Evolutionary conservation across 1,140 invertebrate species (phyloP).

Genomic region (Dufourea novaeangliae): DNA sequence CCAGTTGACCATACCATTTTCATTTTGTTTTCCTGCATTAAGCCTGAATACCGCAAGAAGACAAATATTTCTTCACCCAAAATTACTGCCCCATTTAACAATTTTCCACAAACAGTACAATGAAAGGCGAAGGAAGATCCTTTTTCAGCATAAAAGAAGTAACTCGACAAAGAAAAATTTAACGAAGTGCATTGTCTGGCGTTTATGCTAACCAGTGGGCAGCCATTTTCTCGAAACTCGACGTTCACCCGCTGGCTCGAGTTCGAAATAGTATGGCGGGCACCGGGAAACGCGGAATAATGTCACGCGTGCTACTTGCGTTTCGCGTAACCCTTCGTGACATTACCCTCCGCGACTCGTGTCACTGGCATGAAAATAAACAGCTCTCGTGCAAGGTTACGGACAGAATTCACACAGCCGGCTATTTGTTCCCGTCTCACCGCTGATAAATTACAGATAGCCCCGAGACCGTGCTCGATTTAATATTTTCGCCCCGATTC

Average conservation of each 20-base stretch:
- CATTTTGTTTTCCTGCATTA: too few relatives aligned
- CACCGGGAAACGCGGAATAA: constrained; percentile 13
- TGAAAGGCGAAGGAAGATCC: too few relatives aligned
- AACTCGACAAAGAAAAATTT: too few relatives aligned
- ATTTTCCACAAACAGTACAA: too few relatives aligned
- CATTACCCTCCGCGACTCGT: not conserved
- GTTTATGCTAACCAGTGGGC: too few relatives aligned
- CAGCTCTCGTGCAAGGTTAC: constrained; percentile 9
- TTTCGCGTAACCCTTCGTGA: constrained; percentile 1
- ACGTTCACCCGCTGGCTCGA: not conserved
- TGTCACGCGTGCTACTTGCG: constrained; percentile 1
- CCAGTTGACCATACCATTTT: too few relatives aligned
- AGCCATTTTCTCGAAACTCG: too few relatives aligned
- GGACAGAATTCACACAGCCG: not conserved
- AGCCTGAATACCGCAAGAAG: too few relatives aligned
- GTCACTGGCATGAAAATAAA: constrained; percentile 17
- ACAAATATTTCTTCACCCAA: too few relatives aligned
- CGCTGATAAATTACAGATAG: not conserved
- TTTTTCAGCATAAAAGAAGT: too few relatives aligned
- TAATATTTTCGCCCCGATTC: constrained; percentile 1
- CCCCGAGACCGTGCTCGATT: not conserved
- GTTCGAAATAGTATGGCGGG: not conserved
- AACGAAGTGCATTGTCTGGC: too few relatives aligned
- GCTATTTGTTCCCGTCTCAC: not conserved
- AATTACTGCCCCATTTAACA: too few relatives aligned